Evolutionary conservation across 1,140 invertebrate genomes (phyloP), one percentile per base, ranked within the genome.

Genomic region (Elymnias hypermnestra): DNA sequence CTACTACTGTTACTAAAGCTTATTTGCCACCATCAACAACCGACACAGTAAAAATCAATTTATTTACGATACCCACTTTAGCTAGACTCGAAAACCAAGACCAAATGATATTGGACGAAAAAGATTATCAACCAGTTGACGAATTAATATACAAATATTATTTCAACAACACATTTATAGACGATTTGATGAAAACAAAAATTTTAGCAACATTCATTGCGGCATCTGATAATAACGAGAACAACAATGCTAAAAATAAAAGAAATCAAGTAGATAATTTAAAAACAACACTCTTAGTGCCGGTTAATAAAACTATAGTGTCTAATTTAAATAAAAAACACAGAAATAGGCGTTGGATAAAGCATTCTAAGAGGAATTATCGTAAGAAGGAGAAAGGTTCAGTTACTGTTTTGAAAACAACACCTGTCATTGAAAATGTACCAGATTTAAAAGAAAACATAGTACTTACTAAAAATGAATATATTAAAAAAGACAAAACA

Each of bases 61-160:
- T 83, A 14, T 74, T 82, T 37, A 71, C 70, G 0, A 63, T 78
- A 13, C 72, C 68, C n/a, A 33, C 58, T 12, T 26, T 48, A 13
- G 54, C 47, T 6, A 54, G 51, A 26, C 38, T 77, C 13, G 14
- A 62, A 53, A 67, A 79, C 45, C 56, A 72, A 40, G 77, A 83
- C 18, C 56, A 64, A 44, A 26, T 63, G 8, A 63, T 83, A 17
- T 29, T 83, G 2, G 62, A 63, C 15, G 75, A 82, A 33, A 83
- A 79, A 66, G 76, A 83, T 26, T 55, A 73, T 3, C 59, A 78
- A 14, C 37, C 65, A 9, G 65, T 82, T 1, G 79, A 83, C 29
- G 77, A 83, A 47, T 65, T 83, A 49, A 64, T 83, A 18, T 82
- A 79, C 33, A 83, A 82, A 64, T 79, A 74, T 25, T 83, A 83